Conservation (phyloP, 2,888 invertebrate genomes). For the Halictus ligatus region DNA sequence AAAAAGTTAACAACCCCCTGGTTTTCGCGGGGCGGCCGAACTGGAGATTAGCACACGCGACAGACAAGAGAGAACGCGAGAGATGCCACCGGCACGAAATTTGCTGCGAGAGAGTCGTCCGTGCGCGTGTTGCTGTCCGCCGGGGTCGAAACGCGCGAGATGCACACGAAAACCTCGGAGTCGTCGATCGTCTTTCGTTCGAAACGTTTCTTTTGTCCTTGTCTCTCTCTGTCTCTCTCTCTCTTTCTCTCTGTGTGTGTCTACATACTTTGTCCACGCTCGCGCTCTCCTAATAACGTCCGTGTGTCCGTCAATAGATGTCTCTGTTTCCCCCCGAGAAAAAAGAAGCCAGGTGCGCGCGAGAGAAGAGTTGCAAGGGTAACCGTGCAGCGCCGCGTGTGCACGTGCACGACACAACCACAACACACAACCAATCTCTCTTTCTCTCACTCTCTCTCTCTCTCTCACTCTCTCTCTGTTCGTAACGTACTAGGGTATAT, state of each 20-base stretch:
- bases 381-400: too few species aligned
- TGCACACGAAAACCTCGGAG: not conserved
- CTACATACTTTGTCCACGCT: not conserved
- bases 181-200: slow-evolving; percentile 15
- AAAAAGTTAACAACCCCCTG: slow-evolving; percentile 54
- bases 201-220: not conserved
- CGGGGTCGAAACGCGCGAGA: not conserved
- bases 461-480: too few species aligned
- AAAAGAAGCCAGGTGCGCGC: not conserved
- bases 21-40: too few species aligned
- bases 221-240: not conserved
- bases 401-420: slow-evolving; percentile 3
- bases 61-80: not conserved
- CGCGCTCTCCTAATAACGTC: not conserved
- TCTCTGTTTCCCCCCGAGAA: not conserved
- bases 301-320: not conserved
- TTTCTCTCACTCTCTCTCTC: too few species aligned
- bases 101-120: not conserved
- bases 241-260: not conserved
- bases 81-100: not conserved
- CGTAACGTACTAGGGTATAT: not conserved
- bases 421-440: too few species aligned
- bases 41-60: slow-evolving; percentile 11
- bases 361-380: not conserved
- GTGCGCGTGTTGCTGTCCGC: too few species aligned